Evolutionary conservation across 2,888 invertebrate species (phyloP), one percentile per base, ranked within the genome.

Genomic region (Cataglyphis altisquamis): DNA sequence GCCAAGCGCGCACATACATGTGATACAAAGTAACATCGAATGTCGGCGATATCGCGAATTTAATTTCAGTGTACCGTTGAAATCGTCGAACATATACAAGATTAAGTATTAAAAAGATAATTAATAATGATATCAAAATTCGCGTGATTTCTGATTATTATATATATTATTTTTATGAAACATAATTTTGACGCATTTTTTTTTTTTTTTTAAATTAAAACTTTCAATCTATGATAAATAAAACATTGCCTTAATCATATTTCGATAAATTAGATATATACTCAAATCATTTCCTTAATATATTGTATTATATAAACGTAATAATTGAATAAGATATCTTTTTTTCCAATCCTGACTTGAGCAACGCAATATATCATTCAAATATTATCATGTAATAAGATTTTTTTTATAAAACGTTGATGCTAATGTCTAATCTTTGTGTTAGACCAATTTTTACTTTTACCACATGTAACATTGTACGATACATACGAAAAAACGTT

Each of bases 181-280:
- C 15, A n/a, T n/a, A 39, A 39, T 21, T 41, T 29, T 32, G 18
- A 29, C 41, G 15, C 12, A 1, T n/a, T 29, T 41, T 21, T 21
- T 29, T 41, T 29, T 41, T 25, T 21, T 25, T 12, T 41, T 5
- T 62, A 29, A 18, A 45, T 3, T 3, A 12, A 62, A 41, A 3
- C 3, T 41, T 74, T 64, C 15, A 74, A 74, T 9, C 45, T 45
- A 15, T 74, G 25, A 63, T n/a, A 62, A 39, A 72, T 36, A 6
- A 62, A 32, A 21, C 9, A 29, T 32, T 9, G n/a, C 15, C 15
- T 25, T 18, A 57, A n/a, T 39, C 55, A 6, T 41, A 6, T 29
- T 15, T 9, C 29, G n/a, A 32, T 62, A 29, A 72, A 18, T 4
- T n/a, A 29, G 2, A 41, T n/a, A 73, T 9, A 32, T 15, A 36